Percentiles rank a stretch among this genome's conserved stretches.
Evolutionary conservation across 2,113 vertebrate genomes (phyloP).

Genomic region (Malurus alboscapulatus): DNA sequence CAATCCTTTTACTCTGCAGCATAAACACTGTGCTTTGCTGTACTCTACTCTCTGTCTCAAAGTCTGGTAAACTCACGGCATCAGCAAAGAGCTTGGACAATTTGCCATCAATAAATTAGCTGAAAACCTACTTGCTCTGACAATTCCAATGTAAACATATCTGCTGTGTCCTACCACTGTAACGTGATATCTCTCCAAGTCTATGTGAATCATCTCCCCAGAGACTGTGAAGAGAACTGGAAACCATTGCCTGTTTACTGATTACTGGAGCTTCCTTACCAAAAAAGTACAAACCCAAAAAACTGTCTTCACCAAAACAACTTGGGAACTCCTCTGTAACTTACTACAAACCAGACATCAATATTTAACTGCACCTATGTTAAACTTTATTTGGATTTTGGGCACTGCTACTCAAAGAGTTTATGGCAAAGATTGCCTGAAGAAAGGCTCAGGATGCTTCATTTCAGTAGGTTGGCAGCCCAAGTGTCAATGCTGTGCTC

Average conservation of each 20-base stretch:
- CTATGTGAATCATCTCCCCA: neutral
- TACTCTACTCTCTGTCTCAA: rapidly evolving
- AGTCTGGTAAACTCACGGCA: neutral
- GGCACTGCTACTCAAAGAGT: neutral
- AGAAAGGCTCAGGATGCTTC: neutral
- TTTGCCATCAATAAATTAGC: neutral
- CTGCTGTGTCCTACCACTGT: neutral
- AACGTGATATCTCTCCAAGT: neutral
- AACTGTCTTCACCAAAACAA: neutral
- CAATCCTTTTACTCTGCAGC: neutral
- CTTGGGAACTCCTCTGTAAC: neutral
- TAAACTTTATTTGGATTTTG: neutral
- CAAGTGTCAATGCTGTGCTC: neutral
- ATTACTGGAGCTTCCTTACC: neutral
- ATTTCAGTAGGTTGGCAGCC: neutral
- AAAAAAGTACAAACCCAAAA: neutral
- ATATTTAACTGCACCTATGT: neutral
- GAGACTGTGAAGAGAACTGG: neutral
- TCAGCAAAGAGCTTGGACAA: neutral
- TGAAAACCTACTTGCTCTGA: neutral
- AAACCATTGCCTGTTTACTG: neutral
- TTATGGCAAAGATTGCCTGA: neutral
- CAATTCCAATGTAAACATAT: neutral
- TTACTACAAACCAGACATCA: neutral
- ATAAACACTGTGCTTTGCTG: neutral